A percentile compares a stretch with the other conserved stretches of the same genome.
Conservation (phyloP, 30 jellyfish, hydroid and myxozoan species). For the Morbakka virulenta region DNA sequence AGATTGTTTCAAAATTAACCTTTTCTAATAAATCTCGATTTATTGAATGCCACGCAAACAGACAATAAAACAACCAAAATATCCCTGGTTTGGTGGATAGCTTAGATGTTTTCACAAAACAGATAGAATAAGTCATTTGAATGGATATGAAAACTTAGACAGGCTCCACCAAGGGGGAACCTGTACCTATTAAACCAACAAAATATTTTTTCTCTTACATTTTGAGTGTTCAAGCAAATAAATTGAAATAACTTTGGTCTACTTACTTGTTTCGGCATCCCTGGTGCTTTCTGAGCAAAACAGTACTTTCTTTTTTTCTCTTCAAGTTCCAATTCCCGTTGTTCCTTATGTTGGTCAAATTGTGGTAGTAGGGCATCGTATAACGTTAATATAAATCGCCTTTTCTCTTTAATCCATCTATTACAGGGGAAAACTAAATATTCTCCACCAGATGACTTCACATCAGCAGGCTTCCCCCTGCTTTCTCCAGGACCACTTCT, state of each 20-base stretch:
- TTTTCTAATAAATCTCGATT: too few relatives aligned
- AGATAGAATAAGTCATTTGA: neutral
- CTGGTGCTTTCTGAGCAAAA: slow-evolving; percentile 61
- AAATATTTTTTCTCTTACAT: neutral
- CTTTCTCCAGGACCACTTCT: neutral
- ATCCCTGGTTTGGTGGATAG: too few relatives aligned
- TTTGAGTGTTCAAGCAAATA: neutral
- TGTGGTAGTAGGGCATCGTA: slow-evolving; percentile 89
- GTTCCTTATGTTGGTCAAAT: slow-evolving; percentile 71
- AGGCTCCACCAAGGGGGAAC: neutral
- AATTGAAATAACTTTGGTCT: neutral
- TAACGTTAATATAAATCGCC: slow-evolving; percentile 20
- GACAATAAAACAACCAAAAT: too few relatives aligned
- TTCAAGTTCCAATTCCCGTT: slow-evolving; percentile 68
- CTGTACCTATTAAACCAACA: neutral
- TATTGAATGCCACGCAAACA: too few relatives aligned
- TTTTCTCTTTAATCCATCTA: slow-evolving; percentile 80
- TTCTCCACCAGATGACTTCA: neutral
- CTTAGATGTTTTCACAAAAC: neutral
- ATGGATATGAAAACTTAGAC: neutral
- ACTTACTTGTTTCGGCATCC: slow-evolving; percentile 78
- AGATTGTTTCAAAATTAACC: too few relatives aligned
- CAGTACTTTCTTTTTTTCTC: slow-evolving; percentile 50
- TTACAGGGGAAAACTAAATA: slow-evolving; percentile 66
- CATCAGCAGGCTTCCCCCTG: slow-evolving; percentile 13